A percentile compares a stretch with the other conserved stretches of the same genome.
These are phyloP conservation scores for Hydrozoanthus gracilis DNA, from an alignment of 92 coral and sea anemone species.

Conservation along the genomic window DNA sequence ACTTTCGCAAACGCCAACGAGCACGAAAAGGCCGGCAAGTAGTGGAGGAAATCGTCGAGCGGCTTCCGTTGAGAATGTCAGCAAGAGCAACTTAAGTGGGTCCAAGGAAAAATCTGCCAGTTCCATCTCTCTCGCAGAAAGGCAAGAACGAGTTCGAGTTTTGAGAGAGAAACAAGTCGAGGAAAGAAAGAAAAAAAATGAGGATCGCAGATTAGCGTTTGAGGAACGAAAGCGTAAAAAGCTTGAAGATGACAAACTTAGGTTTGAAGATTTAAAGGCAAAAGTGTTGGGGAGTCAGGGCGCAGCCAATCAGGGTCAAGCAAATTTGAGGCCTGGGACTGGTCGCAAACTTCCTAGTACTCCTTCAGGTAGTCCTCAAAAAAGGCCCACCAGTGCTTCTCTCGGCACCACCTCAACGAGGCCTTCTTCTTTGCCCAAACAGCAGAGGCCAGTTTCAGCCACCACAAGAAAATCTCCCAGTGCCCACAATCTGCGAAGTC, in stretches of 20 bases:
- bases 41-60: conserved; percentile 59
- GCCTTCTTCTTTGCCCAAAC: conserved; percentile 75
- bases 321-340: conserved; percentile 68
- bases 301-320: conserved; percentile 20
- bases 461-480: conserved; percentile 56
- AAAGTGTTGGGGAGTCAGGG: conserved; percentile 61
- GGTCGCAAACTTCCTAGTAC: conserved; percentile 91
- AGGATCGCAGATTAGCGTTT: conserved; percentile 88
- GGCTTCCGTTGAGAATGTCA: conserved; percentile 71
- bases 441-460: conserved; percentile 64
- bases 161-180: conserved; percentile 90
- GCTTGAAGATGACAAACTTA: conserved; percentile 78
- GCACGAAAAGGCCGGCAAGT: conserved; percentile 69
- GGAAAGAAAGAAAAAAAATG: conserved; percentile 83
- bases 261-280: conserved; percentile 75
- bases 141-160: conserved; percentile 80
- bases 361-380: conserved; percentile 67
- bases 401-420: conserved; percentile 46
- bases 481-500: conserved; percentile 24
- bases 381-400: conserved; percentile 76
- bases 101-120: conserved; percentile 41
- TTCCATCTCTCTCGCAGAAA: conserved; percentile 61
- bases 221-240: conserved; percentile 88
- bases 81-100: conserved; percentile 38
- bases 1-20: conserved; percentile 44